Evolutionary conservation across 2,113 vertebrate species (phyloP).

Genomic region (Thamnaconus septentrionalis): DNA sequence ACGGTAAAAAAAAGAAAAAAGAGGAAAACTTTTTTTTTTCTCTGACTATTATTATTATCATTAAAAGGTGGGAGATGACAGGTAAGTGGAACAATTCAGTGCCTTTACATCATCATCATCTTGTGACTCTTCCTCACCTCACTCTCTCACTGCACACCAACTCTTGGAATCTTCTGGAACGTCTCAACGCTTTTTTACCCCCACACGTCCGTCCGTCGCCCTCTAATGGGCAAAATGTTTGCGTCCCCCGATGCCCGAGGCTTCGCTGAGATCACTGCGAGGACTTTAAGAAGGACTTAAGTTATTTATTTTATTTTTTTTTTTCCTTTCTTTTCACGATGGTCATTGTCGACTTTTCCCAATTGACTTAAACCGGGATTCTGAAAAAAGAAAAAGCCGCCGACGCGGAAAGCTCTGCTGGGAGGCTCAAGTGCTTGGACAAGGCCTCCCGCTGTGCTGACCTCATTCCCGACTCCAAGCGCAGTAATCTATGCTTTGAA

Average conservation of each 20-base stretch:
- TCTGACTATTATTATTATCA: too few species aligned
- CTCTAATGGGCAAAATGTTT: conserved; percentile 37
- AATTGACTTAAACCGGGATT: conserved; percentile 35
- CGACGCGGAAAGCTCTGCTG: conserved; percentile 27
- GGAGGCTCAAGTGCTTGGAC: conserved; percentile 51
- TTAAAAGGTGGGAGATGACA: conserved; percentile 24
- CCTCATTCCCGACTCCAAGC: conserved; percentile 65
- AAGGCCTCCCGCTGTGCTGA: conserved; percentile 63
- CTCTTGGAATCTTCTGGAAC: conserved; percentile 24
- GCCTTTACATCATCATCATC: conserved; percentile 17
- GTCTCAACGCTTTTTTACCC: not conserved
- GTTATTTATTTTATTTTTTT: not conserved
- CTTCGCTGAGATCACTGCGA: conserved; percentile 19
- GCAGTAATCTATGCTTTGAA: conserved; percentile 67
- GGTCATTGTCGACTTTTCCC: conserved; percentile 32
- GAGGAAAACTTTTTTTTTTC: too few species aligned
- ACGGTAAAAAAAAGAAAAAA: too few species aligned
- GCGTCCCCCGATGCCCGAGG: conserved; percentile 27
- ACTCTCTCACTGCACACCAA: conserved; percentile 5
- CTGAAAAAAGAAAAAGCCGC: conserved; percentile 48
- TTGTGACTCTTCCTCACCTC: conserved; percentile 7
- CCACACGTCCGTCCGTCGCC: not conserved
- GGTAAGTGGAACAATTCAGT: conserved; percentile 58
- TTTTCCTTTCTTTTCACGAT: too few species aligned
- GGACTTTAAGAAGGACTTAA: conserved; percentile 23